Evolutionary conservation across 2,888 invertebrate genomes (phyloP), one percentile per base, ranked within the genome.

Genomic region (Epistrophe grossulariae): DNA sequence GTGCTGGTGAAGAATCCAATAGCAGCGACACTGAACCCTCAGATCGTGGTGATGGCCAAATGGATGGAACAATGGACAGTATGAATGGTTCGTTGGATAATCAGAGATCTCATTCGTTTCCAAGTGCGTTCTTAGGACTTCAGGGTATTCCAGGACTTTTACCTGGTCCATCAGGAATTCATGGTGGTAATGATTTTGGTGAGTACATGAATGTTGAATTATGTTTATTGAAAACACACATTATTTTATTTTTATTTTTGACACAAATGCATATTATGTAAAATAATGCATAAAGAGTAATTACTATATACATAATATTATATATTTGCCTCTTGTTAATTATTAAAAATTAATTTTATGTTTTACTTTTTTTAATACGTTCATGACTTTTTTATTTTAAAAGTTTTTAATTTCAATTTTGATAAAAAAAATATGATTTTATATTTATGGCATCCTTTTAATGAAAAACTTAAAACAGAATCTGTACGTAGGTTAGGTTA

Each of bases 81-180:
- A 94, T 95, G 90, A 95, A 95, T 91, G 94, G 94, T 89, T 93
- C 94, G 31, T 93, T 96, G 90, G 95, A 96, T 92, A 94, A 94
- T 91, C 94, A 94, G 89, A 94, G 96, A 91, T 94, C 96, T 88
- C 95, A 96, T 90, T 95, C 96, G 91, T 97, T 97, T 93, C 97
- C 97, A 38, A 96, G 96, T 90, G 95, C 95, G 89, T 94, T 97
- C 89, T 94, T 97, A 89, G 96, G 97, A 90, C 94, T 97, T 90
- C 97, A 96, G 95, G 97, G 94, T 89, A 93, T 95, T 92, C 93
- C 95, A 94, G 97, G 97, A 91, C 94, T 97, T 90, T 94, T 97
- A 92, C 97, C 97, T 87, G 97, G 97, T 90, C 97, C 97, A 48
- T 97, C 97, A 88, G 97, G 97, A 91, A 96, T 97, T 93, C 96